phyloP scores from a whole-genome alignment of 2,797 vertebrate genomes.

The Oreonectes daqikongensis region DNA sequence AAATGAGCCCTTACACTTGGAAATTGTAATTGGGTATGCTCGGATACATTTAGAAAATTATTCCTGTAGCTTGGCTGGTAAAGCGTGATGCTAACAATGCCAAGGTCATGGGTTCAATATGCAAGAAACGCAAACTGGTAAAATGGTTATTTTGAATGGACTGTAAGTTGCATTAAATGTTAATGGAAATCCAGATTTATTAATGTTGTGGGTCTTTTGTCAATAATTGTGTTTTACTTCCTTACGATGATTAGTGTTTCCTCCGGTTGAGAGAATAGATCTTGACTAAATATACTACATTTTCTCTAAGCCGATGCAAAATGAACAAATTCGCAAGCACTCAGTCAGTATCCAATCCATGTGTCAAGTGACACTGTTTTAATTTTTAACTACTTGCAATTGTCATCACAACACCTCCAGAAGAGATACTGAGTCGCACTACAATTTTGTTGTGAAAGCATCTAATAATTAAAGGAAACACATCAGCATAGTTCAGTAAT shows the following conservation, averaged over 20 bases:
- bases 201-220: background rate
- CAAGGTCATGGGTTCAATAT: background rate
- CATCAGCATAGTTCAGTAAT: background rate
- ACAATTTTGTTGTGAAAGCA: background rate
- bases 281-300: background rate
- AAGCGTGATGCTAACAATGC: background rate
- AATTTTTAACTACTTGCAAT: background rate
- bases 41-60: background rate
- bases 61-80: background rate
- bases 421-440: background rate
- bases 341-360: background rate
- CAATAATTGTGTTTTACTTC: background rate
- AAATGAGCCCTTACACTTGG: background rate
- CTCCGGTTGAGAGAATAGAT: background rate
- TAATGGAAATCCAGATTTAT: background rate
- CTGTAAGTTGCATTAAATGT: background rate
- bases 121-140: background rate
- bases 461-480: background rate
- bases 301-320: background rate
- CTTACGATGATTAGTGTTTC: background rate
- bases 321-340: background rate
- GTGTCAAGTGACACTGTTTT: background rate
- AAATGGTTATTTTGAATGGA: background rate
- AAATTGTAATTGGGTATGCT: background rate
- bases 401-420: background rate